Evolutionary conservation across 2,113 vertebrate genomes (phyloP).

Genomic region (Eonycteris spelaea): DNA sequence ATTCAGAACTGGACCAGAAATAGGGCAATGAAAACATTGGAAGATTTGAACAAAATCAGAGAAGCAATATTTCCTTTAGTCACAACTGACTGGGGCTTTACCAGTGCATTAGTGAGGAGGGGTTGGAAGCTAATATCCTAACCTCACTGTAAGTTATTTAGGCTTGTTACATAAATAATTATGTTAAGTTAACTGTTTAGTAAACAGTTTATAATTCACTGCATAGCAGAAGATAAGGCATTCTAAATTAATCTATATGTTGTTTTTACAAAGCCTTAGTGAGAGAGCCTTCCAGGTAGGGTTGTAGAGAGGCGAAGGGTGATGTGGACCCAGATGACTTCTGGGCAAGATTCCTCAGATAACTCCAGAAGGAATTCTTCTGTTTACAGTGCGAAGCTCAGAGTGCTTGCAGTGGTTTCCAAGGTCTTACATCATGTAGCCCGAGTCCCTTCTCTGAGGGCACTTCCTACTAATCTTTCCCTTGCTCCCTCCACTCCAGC

Average conservation of each 20-base stretch:
- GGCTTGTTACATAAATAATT: slow-evolving; percentile 60
- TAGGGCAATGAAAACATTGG: background rate
- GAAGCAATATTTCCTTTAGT: background rate
- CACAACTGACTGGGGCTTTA: background rate
- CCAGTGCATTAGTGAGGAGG: background rate
- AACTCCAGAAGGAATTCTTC: background rate
- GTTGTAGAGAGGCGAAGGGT: background rate
- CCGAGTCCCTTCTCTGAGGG: background rate
- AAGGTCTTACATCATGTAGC: background rate
- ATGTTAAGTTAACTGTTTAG: slow-evolving; percentile 28
- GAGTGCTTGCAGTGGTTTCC: background rate
- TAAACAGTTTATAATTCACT: slow-evolving; percentile 55
- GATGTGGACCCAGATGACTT: background rate
- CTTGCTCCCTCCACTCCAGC: background rate
- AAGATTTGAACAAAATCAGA: background rate
- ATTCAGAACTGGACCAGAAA: background rate
- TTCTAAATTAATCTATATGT: background rate
- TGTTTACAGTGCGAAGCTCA: slow-evolving; percentile 10
- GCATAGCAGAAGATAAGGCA: background rate
- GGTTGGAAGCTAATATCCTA: background rate
- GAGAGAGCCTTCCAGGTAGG: background rate
- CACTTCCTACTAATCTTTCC: background rate
- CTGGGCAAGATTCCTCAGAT: background rate
- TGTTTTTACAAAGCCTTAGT: slow-evolving; percentile 28
- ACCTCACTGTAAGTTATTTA: slow-evolving; percentile 63